phyloP scores from a whole-genome alignment of 2,113 vertebrate species.

The Pangasianodon gigas region DNA sequence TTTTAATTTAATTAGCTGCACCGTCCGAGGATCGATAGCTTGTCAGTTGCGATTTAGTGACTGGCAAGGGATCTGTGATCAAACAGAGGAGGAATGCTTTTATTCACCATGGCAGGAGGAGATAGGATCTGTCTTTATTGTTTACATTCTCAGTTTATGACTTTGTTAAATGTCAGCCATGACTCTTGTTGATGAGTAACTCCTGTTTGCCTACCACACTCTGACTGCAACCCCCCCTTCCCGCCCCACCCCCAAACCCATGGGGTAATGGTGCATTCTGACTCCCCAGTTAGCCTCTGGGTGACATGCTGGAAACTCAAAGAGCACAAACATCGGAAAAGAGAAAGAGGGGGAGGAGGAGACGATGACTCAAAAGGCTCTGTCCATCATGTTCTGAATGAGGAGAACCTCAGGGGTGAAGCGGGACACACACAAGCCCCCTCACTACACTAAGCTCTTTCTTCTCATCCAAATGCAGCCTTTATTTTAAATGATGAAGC shows the following conservation, averaged over 20 bases:
- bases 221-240: too few species aligned
- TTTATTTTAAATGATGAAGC: conserved; percentile 24
- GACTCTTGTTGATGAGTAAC: conserved; percentile 59
- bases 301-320: conserved; percentile 69
- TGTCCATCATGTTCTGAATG: conserved; percentile 67
- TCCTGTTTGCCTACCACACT: conserved; percentile 26
- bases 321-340: conserved; percentile 52
- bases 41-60: conserved; percentile 60
- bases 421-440: conserved; percentile 27
- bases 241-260: background rate
- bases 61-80: conserved; percentile 46
- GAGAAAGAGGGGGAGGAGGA: conserved; percentile 56
- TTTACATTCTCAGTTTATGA: conserved; percentile 61
- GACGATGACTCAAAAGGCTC: conserved; percentile 66
- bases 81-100: conserved; percentile 59
- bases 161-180: conserved; percentile 54
- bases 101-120: background rate
- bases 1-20: conserved; percentile 73
- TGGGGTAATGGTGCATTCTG: conserved; percentile 62
- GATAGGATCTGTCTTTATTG: conserved; percentile 51
- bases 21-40: conserved; percentile 66
- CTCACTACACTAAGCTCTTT: conserved; percentile 18
- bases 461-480: conserved; percentile 8
- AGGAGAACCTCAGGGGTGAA: conserved; percentile 65
- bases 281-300: conserved; percentile 67